phyloP scores from a whole-genome alignment of 2,797 vertebrate species.

The Todus mexicanus region DNA sequence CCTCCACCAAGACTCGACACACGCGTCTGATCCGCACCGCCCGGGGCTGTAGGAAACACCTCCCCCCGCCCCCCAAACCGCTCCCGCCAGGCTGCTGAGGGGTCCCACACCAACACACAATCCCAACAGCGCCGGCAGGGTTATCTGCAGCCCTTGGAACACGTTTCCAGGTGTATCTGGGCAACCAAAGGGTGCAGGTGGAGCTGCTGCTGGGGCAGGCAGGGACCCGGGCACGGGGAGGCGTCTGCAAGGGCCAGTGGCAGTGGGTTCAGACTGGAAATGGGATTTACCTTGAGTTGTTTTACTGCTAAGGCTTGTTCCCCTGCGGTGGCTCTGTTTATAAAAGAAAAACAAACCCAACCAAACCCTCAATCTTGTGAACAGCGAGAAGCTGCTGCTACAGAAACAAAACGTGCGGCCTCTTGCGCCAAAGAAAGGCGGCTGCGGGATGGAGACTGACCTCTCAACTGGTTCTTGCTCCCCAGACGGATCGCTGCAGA shows the following conservation, averaged over 20 bases:
- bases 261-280: neutral
- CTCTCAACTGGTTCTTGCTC: neutral
- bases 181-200: fast-evolving
- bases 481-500: slow-evolving; percentile 75
- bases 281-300: neutral
- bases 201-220: neutral
- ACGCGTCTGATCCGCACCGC: neutral
- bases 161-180: fast-evolving
- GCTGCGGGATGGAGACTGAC: neutral
- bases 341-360: neutral
- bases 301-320: neutral
- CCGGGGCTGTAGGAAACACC: neutral
- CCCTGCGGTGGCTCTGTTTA: neutral
- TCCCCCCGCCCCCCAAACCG: neutral
- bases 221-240: neutral
- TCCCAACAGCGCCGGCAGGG: neutral
- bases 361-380: neutral
- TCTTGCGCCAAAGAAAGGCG: neutral
- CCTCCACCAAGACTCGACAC: neutral
- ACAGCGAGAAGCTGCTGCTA: neutral
- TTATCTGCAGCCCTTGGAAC: neutral
- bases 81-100: neutral
- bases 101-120: too few species aligned
- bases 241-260: fast-evolving
- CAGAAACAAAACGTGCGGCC: neutral